phyloP scores from a whole-genome alignment of 2,797 vertebrate species.

The Bucorvus abyssinicus region DNA sequence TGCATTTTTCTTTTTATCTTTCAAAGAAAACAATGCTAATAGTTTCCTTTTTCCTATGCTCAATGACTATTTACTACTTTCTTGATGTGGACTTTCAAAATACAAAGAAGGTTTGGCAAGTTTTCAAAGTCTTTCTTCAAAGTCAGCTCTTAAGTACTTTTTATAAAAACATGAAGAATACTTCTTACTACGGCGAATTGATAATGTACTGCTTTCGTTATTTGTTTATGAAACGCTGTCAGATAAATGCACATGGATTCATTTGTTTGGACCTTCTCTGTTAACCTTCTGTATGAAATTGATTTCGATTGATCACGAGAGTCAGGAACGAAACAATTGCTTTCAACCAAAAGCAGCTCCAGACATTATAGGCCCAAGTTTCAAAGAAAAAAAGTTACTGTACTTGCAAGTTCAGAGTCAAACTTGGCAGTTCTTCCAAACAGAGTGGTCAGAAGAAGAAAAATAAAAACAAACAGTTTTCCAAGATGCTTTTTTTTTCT shows the following conservation, averaged over 20 bases:
- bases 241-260: conserved; percentile 68
- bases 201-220: conserved; percentile 75
- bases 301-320: conserved; percentile 73
- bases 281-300: conserved; percentile 71
- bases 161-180: conserved; percentile 80
- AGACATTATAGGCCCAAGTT: conserved; percentile 67
- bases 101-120: conserved; percentile 82
- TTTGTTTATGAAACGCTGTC: conserved; percentile 75
- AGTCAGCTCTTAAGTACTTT: conserved; percentile 78
- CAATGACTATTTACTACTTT: conserved; percentile 78
- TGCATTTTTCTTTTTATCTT: conserved; percentile 81
- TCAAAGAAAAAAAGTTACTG: conserved; percentile 72
- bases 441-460: conserved; percentile 73
- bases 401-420: conserved; percentile 76
- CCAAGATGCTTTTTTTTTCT: conserved; percentile 64
- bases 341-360: conserved; percentile 64
- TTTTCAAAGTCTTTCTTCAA: conserved; percentile 81
- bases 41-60: conserved; percentile 85
- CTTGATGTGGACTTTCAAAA: conserved; percentile 84
- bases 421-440: conserved; percentile 78
- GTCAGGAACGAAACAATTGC: conserved; percentile 67
- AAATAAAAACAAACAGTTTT: conserved; percentile 76
- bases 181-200: conserved; percentile 75
- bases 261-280: conserved; percentile 65
- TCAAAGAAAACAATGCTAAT: conserved; percentile 86